A percentile compares a stretch with the other conserved stretches of the same genome.
Conservation (phyloP, 2,113 vertebrate species). For the Planiliza haematocheilus region DNA sequence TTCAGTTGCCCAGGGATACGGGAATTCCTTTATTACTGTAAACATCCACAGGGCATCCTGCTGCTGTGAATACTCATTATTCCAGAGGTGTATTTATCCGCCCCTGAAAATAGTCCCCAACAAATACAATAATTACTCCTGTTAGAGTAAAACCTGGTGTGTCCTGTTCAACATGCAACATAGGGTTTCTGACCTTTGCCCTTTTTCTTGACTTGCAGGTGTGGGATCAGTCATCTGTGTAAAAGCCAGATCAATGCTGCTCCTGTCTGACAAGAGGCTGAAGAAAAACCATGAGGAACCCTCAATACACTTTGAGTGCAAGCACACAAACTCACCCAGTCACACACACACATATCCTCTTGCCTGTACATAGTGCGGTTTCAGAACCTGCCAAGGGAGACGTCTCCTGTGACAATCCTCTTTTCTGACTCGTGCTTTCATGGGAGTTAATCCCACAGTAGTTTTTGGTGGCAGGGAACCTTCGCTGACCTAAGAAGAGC, state of each 20-base stretch:
- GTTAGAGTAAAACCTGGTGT: too few species aligned
- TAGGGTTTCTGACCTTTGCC: neutral
- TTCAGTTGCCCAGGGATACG: too few species aligned
- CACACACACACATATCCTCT: slow-evolving; percentile 25
- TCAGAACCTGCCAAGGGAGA: slow-evolving; percentile 59
- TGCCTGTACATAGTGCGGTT: slow-evolving; percentile 74
- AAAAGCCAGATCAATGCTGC: slow-evolving; percentile 68
- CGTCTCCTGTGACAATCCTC: slow-evolving; percentile 66
- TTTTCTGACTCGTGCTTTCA: slow-evolving; percentile 52
- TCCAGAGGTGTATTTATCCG: neutral
- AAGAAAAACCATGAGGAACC: slow-evolving; percentile 42
- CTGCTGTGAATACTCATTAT: neutral
- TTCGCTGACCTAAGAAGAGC: slow-evolving; percentile 25
- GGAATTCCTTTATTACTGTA: too few species aligned
- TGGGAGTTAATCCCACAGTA: slow-evolving; percentile 38
- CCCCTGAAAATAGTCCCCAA: neutral
- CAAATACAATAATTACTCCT: too few species aligned
- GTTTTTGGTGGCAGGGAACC: slow-evolving; percentile 52
- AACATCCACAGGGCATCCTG: neutral
- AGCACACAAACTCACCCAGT: slow-evolving; percentile 12
- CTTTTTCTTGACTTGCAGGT: slow-evolving; percentile 76
- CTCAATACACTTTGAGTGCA: slow-evolving; percentile 43
- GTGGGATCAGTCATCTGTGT: slow-evolving; percentile 97
- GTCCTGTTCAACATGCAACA: neutral
- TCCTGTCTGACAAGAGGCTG: slow-evolving; percentile 30